Evolutionary conservation across 2,888 invertebrate species (phyloP).

Genomic region (Erebia ligea): DNA sequence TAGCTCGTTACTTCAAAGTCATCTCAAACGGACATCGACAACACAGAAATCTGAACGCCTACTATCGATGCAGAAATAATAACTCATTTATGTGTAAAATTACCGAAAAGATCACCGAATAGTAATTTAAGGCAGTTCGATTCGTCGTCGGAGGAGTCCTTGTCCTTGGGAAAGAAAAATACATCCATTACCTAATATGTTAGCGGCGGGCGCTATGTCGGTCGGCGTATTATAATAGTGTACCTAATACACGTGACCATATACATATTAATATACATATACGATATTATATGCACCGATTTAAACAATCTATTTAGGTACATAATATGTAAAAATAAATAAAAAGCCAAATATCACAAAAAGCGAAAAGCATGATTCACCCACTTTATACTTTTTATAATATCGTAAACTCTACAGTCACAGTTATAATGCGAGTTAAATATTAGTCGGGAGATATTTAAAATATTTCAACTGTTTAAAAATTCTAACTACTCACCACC

Average conservation of each 20-base stretch:
- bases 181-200: constrained; percentile 55
- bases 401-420: background rate
- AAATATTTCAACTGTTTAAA: constrained; percentile 34
- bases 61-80: constrained; percentile 55
- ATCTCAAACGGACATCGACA: constrained; percentile 68
- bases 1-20: constrained; percentile 55
- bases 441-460: constrained; percentile 1
- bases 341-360: constrained; percentile 80
- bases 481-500: constrained; percentile 72
- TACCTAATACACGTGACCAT: constrained; percentile 50
- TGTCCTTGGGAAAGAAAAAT: constrained; percentile 73
- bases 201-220: constrained; percentile 21
- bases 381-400: constrained; percentile 15
- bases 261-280: constrained; percentile 33
- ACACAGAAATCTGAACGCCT: constrained; percentile 73
- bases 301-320: constrained; percentile 15
- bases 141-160: constrained; percentile 79
- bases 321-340: constrained; percentile 59
- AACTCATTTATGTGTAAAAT: constrained; percentile 54
- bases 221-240: constrained; percentile 40
- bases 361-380: constrained; percentile 68
- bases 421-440: background rate
- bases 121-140: constrained; percentile 88
- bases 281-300: constrained; percentile 27
- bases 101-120: constrained; percentile 87